phyloP scores from a whole-genome alignment of 2,113 vertebrate genomes.

The Carollia perspicillata region DNA sequence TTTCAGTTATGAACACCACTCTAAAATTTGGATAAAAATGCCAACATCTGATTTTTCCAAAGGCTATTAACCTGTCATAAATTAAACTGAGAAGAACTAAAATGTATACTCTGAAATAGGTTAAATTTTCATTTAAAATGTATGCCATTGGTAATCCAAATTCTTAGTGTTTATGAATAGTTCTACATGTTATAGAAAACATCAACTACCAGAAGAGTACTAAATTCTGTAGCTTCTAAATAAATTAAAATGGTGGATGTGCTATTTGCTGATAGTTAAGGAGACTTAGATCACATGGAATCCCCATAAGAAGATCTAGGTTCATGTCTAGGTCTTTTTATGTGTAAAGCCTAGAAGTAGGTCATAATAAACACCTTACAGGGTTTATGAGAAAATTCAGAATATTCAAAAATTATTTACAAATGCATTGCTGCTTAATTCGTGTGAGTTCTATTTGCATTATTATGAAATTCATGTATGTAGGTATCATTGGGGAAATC shows the following conservation, averaged over 20 bases:
- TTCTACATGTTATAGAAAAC: not conserved
- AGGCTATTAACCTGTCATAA: not conserved
- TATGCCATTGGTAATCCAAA: not conserved
- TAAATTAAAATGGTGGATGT: not conserved
- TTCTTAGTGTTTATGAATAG: not conserved
- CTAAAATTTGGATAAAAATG: conserved; percentile 12
- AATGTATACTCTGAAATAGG: not conserved
- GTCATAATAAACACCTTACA: not conserved
- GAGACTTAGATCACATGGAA: not conserved
- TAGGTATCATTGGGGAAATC: not conserved
- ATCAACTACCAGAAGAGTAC: not conserved
- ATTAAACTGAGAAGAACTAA: not conserved
- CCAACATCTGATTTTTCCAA: not conserved
- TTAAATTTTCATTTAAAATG: not conserved
- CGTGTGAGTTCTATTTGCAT: not conserved
- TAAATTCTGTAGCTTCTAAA: not conserved
- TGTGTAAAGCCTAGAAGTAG: not conserved
- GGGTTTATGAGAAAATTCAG: not conserved
- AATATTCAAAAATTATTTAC: not conserved
- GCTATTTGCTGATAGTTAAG: not conserved
- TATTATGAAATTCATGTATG: not conserved
- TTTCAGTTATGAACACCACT: not conserved
- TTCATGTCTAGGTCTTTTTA: not conserved
- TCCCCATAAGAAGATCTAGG: not conserved
- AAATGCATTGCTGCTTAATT: not conserved